A percentile compares a stretch with the other conserved stretches of the same genome.
These are phyloP conservation scores for Novumbra hubbsi DNA, from an alignment of 2,797 vertebrate genomes.

Conservation along the genomic window DNA sequence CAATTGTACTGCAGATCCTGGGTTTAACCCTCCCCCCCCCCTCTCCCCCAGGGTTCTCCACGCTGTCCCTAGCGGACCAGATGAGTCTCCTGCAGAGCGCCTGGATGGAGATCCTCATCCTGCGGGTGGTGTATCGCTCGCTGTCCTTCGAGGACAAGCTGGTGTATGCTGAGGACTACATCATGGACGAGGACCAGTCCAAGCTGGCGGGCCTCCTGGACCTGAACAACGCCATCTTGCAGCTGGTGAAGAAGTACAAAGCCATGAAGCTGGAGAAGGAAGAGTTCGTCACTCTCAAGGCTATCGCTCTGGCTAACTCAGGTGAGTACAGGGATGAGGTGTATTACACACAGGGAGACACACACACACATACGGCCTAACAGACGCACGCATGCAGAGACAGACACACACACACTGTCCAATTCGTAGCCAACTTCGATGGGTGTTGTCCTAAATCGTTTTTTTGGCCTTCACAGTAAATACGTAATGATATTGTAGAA, in stretches of 20 bases:
- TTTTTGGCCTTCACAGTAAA: neutral
- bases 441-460: neutral
- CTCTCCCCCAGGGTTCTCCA: slow-evolving; percentile 87
- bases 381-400: neutral
- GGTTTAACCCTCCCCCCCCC: slow-evolving; percentile 6
- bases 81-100: slow-evolving; percentile 99
- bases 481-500: neutral
- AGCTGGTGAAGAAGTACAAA: slow-evolving; percentile 98
- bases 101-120: slow-evolving; percentile 99
- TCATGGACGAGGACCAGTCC: slow-evolving; percentile 99
- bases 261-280: slow-evolving; percentile 98
- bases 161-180: slow-evolving; percentile 98
- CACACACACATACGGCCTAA: neutral
- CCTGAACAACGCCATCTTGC: slow-evolving; percentile 97
- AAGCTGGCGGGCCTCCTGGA: slow-evolving; percentile 96
- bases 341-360: slow-evolving; percentile 5
- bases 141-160: slow-evolving; percentile 98
- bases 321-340: slow-evolving; percentile 71
- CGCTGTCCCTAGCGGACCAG: slow-evolving; percentile 97
- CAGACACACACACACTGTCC: slow-evolving; percentile 9
- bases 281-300: slow-evolving; percentile 98
- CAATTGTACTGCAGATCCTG: too few relatives aligned
- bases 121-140: slow-evolving; percentile 96
- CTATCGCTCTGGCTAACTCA: slow-evolving; percentile 99
- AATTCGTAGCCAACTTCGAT: neutral